Conservation (phyloP, 2,113 vertebrate species). For the Pluvianellus socialis region DNA sequence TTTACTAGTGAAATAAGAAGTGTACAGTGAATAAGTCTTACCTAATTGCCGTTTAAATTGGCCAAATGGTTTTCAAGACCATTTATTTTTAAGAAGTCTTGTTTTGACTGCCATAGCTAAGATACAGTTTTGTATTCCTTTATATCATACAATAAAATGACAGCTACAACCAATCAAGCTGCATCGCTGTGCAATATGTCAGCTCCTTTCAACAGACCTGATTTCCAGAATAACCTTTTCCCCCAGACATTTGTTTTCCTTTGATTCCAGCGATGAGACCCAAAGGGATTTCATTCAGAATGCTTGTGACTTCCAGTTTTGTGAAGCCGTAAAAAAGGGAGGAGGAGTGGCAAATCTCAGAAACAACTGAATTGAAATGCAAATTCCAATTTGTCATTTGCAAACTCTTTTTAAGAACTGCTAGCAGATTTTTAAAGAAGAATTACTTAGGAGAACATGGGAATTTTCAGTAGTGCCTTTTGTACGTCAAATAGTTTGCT, state of each 20-base stretch:
- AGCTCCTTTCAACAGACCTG: slow-evolving; percentile 39
- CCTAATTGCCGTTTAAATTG: slow-evolving; percentile 23
- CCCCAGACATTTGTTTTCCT: slow-evolving; percentile 48
- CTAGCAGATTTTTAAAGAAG: background rate
- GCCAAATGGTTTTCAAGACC: slow-evolving; percentile 44
- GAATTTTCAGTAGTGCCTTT: background rate
- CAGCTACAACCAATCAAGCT: slow-evolving; percentile 36
- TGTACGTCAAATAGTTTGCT: background rate
- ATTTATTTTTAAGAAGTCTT: slow-evolving; percentile 18
- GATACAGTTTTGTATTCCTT: background rate
- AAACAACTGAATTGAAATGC: background rate
- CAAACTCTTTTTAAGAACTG: background rate
- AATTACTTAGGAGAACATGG: background rate
- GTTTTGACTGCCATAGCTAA: background rate
- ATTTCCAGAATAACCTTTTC: slow-evolving; percentile 57
- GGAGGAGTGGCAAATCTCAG: background rate
- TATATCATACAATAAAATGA: slow-evolving; percentile 11
- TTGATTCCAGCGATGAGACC: slow-evolving; percentile 10
- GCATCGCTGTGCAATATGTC: background rate
- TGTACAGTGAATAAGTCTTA: background rate
- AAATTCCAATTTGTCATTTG: background rate
- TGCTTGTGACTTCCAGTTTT: background rate
- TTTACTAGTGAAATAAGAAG: background rate
- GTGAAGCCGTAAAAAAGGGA: background rate
- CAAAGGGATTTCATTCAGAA: slow-evolving; percentile 15